A percentile compares a stretch with the other conserved stretches of the same genome.
phyloP scores from a whole-genome alignment of 1,140 invertebrate species.

The Colletes latitarsis region DNA sequence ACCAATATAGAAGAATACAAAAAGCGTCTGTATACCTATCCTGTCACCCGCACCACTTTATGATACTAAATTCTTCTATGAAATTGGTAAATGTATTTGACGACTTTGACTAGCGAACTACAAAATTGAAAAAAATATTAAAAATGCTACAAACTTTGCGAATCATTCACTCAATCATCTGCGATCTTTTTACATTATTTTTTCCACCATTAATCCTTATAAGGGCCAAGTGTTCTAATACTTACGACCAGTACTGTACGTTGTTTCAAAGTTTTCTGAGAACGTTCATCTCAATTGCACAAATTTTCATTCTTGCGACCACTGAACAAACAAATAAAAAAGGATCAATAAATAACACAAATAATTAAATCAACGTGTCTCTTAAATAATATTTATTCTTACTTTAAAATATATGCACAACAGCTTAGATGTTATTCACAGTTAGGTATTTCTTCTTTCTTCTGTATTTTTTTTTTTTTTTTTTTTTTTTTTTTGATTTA shows the following conservation, averaged over 20 bases:
- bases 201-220: too few species aligned
- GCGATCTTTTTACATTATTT: too few species aligned
- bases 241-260: too few species aligned
- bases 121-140: not conserved
- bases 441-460: conserved; percentile 42
- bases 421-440: conserved; percentile 64
- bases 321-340: too few species aligned
- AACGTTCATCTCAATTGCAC: too few species aligned
- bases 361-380: not conserved
- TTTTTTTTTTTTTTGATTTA: conserved; percentile 55
- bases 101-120: not conserved
- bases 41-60: conserved; percentile 13
- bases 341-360: too few species aligned
- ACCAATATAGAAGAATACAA: conserved; percentile 67
- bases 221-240: too few species aligned
- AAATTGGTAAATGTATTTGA: conserved; percentile 21
- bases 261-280: too few species aligned
- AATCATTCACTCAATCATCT: not conserved
- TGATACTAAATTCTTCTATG: conserved; percentile 25
- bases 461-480: not conserved
- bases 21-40: conserved; percentile 52
- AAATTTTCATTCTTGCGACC: too few species aligned
- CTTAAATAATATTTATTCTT: conserved; percentile 69
- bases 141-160: not conserved
- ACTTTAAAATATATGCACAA: conserved; percentile 69